These are phyloP conservation scores for Dysdera silvatica DNA, from an alignment of 1,140 invertebrate genomes.

Conservation along the genomic window DNA sequence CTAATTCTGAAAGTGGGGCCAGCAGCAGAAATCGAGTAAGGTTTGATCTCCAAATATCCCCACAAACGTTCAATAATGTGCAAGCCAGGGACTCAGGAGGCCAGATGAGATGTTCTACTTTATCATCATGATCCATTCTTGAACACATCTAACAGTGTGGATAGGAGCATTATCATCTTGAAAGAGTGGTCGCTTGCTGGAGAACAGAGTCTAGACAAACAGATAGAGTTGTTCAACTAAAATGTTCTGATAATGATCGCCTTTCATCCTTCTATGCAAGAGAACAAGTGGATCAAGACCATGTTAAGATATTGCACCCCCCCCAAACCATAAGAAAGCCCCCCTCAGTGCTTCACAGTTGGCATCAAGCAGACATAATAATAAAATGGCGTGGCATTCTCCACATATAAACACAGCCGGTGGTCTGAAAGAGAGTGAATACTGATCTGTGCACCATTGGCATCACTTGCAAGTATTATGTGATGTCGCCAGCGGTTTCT, in stretches of 20 bases:
- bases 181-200: slow-evolving; percentile 1
- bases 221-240: slow-evolving; percentile 5
- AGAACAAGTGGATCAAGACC: not conserved
- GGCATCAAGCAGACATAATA: not conserved
- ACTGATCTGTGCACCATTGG: not conserved
- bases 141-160: slow-evolving; percentile 11
- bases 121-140: slow-evolving; percentile 5
- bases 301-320: not conserved
- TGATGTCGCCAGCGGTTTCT: too few species aligned
- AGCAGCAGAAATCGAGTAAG: not conserved
- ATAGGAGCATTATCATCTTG: slow-evolving; percentile 17
- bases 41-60: slow-evolving; percentile 9
- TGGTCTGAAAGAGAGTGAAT: slow-evolving; percentile 1
- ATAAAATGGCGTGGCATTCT: not conserved
- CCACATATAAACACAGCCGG: slow-evolving; percentile 3
- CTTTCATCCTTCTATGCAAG: slow-evolving; percentile 9
- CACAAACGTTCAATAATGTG: slow-evolving; percentile 6
- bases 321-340: not conserved
- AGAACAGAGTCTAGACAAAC: slow-evolving; percentile 4
- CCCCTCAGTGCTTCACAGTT: not conserved
- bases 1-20: not conserved
- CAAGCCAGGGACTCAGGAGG: slow-evolving; percentile 1
- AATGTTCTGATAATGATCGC: slow-evolving; percentile 6
- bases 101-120: slow-evolving; percentile 9
- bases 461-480: too few species aligned